Base-by-base conservation (phyloP, 2,888 invertebrate species). In the Erebia ligea region DNA sequence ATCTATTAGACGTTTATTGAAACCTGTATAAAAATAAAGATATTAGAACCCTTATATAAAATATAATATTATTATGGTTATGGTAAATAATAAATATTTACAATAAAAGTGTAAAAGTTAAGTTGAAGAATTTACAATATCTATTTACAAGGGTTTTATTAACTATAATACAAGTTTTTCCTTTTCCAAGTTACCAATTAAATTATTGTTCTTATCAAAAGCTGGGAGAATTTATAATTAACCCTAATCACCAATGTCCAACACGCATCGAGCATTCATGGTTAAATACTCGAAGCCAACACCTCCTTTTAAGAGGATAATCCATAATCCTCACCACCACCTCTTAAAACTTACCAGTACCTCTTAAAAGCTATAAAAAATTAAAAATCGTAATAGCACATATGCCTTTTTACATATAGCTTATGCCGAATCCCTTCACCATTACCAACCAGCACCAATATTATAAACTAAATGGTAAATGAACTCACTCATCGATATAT, bases 1-100 rank as follows among this genome's bases (percentile, higher is more conserved):
- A 83, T 98, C 98, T 74, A 98, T 97, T 9, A 97, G 94, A 65
- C 96, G 91, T 79, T 95, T 95, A 88, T 95, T 95, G 86, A 95
- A 95, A 72, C 94, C 94, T 94, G 88, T 79, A 72, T 79, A 67
- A 74, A 77, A 78, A 79, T 78, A 78, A 73, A 67, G 3, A 42
- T 56, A 68, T 80, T 76, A 80, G 50, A 48, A 67, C 15, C n/a
- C 8, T 15, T 5, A 19, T 13, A 17, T 1, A 57, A 6, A 19
- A 17, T 54, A 34, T 34, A 34, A 34, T 34, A 6, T 34, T 34
- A 34, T 34, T 34, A 34, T 34, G 34, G 34, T 34, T 6, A 34
- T 34, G 34, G 10, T 6, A 17, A 11, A 3, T 48, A 45, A n/a
- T 65, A 45, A 54, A 42, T 65, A 56, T 40, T 54, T 65, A 65